Base-by-base conservation (phyloP, 37 sponge, comb jelly and placozoan species). In the Diacarnus erythraeanus region DNA sequence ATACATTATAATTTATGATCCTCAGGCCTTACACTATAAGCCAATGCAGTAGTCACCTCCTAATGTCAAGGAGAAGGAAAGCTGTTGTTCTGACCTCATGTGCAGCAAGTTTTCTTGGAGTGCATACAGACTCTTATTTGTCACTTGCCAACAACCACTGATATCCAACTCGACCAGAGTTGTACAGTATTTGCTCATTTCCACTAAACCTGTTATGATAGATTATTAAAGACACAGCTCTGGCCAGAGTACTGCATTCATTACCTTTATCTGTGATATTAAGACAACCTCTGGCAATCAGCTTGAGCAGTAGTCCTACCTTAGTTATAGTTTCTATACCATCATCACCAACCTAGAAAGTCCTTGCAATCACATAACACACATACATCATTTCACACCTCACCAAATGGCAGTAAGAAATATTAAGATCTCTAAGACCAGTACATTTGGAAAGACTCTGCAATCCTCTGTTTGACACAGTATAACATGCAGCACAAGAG, bases 361-460 rank as follows among this genome's bases (percentile, higher is more conserved):
- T 15, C 10, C 2, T 42, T 17, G 54, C 23, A 54, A 74, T 44
- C 3, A 39, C 17, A 4, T 26, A 10, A 18, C 42, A 35, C 72
- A 35, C 70, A 30, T 41, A 69, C 70, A 69, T 39, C 30, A 4
- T 20, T 18, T 21, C 10, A 6, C 51, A 18, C 5, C 77, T 60
- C 22, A 81, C 87, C 43, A 80, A 74, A 39, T 80, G 67, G 57
- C 90, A 89, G 72, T 89, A 89, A 81, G 81, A 84, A 77, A 89
- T 42, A n/a, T 56, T 77, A 35, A 89, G 59, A 65, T 89, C 68
- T 2, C 57, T 25, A 23, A 89, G 76, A 1, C 57, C 39, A 22
- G 42, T 23, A 59, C 85, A 84, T 26, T 38, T n/a, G 23, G 81
- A 34, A 27, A 89, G 71, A 70, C 68, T 64, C 1, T 20, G 9